Evolutionary conservation across 2,113 vertebrate genomes (phyloP), one percentile per base, ranked within the genome.

Genomic region (Odobenus rosmarus): DNA sequence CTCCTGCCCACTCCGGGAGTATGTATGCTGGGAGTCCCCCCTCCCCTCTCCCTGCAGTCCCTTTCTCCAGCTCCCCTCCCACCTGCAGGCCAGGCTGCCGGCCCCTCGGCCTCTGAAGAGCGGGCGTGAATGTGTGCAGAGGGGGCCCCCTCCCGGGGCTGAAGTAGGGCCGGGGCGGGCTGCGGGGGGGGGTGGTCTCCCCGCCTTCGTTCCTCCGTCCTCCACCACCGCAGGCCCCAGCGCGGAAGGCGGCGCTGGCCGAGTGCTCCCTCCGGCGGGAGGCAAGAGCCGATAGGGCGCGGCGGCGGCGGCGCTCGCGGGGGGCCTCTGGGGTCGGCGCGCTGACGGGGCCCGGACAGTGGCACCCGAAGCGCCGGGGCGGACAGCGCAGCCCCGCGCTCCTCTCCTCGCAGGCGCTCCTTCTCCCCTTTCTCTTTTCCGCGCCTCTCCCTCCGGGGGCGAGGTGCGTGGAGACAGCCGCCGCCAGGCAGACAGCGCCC

Each of bases 401-500:
- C 49, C 24, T 26, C 12, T 77, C 31, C 31, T 21, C 28, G 1
- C 61, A 3, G 7, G 62, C 0, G 42, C 33, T 33, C 53, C 8
- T 24, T 46, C 33, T 23, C 61, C 55, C 26, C 3, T 42, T 57
- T 19, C 39, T 67, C 36, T 77, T n/a, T 7, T 14, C 42, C 0
- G 36, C 5, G 16, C 28, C 42, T 24, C 46, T 67, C 21, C 81
- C 62, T 61, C 59, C 33, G 8, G 19, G 13, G 2, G 79, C 1
- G 49, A 85, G 36, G 57, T 31, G 57, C n/a, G 33, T 12, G 13
- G 76, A 42, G 31, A 49, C 79, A 9, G 71, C 62, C 1, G 12
- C 31, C 1, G 31, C 31, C 2, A 23, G 5, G 31, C 0, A 6
- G 33, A 31, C 26, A 33, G 33, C 74, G 1, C 53, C 23, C 39